Evolutionary conservation across 2,113 vertebrate species (phyloP).

Genomic region (Rhinolophus sinicus): DNA sequence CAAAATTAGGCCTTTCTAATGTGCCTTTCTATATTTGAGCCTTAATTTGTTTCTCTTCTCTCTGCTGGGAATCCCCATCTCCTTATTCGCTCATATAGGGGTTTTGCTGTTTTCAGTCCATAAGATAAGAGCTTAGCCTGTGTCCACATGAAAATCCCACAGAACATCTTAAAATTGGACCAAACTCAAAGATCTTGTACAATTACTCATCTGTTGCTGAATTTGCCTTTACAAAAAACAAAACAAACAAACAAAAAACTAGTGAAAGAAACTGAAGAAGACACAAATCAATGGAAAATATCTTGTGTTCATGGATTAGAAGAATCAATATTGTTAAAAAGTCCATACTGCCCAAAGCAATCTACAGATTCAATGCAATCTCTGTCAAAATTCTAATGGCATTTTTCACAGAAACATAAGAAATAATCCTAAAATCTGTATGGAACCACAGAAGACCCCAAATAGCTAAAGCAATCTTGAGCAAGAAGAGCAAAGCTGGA

Average conservation of each 20-base stretch:
- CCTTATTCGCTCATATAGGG: background rate
- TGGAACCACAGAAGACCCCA: background rate
- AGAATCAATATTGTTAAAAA: background rate
- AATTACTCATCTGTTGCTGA: background rate
- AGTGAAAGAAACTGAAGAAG: background rate
- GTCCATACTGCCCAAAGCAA: background rate
- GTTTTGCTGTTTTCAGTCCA: background rate
- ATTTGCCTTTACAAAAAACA: background rate
- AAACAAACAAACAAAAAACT: background rate
- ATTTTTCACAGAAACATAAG: slow-evolving; percentile 8
- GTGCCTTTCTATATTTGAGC: background rate
- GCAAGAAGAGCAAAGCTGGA: background rate
- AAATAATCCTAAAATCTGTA: background rate
- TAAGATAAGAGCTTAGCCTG: background rate
- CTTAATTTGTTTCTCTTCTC: background rate
- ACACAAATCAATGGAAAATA: background rate
- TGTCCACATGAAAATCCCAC: background rate
- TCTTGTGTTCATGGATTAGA: background rate
- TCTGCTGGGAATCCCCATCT: background rate
- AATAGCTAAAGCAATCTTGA: background rate
- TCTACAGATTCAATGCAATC: background rate
- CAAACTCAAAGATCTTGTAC: background rate
- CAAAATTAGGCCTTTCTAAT: background rate
- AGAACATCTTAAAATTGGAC: background rate
- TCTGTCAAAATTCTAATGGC: background rate